Base-by-base conservation (phyloP, 2,797 vertebrate species). In the Danionella dracula region DNA sequence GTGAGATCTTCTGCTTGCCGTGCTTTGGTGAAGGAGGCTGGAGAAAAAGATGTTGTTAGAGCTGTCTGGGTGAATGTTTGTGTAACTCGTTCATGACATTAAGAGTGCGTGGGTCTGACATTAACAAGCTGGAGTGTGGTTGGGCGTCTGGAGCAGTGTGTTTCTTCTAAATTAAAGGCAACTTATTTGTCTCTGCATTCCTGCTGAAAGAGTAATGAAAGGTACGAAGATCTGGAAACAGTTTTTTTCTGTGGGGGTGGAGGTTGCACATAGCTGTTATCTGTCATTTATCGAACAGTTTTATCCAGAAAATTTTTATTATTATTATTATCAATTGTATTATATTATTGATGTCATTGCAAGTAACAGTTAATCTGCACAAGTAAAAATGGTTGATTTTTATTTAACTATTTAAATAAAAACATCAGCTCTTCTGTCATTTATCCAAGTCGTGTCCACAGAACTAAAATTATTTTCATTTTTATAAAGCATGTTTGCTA, bases 61-160 rank as follows among this genome's bases (percentile, higher is more conserved):
- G 67, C 79, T 76, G 62, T 76, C 65, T 76, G 76, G 75, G 27
- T 13, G 74, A 80, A 84, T 85, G 84, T 84, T 86, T 85, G 84
- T 76, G 79, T 74, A 81, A 74, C 79, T 82, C 85, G 85, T 87
- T 88, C 86, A 86, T 85, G 81, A 86, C 80, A 83, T 83, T 80
- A 83, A 80, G 80, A 69, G 79, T 76, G 76, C 79, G 68, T 85
- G 71, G 80, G 73, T 70, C 53, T 69, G 76, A 82, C 74, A 74
- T 79, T 84, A 84, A 83, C 76, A 77, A 74, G 79, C 77, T 78
- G 51, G 68, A 81, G 70, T 50, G 72, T 55, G 66, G 51, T 64
- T 53, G 44, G 68, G 58, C 44, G 50, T 70, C 55, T 74, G 69
- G 54, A 74, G 56, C 72, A 32, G 35, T 2, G 35, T 63, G 66